Evolutionary conservation across 2,888 invertebrate genomes (phyloP).

Genomic region (Drosophila limbata): DNA sequence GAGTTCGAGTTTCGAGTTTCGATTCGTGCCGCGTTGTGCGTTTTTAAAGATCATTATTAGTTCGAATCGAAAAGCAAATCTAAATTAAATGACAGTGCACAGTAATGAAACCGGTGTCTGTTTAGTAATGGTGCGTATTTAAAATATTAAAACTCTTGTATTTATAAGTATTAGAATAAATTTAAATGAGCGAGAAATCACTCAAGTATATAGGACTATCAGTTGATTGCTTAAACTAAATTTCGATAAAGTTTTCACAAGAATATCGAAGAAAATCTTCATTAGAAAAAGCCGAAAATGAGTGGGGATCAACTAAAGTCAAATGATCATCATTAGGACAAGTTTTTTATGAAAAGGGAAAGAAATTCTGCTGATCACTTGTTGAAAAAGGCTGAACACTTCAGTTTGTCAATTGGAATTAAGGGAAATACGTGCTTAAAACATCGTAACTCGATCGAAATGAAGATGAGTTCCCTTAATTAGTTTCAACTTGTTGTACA

Average conservation of each 20-base stretch:
- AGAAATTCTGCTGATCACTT: background rate
- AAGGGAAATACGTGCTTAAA: background rate
- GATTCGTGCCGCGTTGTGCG: conserved; percentile 44
- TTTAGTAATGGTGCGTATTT: conserved; percentile 84
- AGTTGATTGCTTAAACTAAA: background rate
- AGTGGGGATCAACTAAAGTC: background rate
- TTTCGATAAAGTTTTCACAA: background rate
- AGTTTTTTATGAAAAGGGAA: background rate
- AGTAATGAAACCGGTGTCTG: conserved; percentile 85
- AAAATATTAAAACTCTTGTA: background rate
- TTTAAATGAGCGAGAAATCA: background rate
- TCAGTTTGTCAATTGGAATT: conserved; percentile 1
- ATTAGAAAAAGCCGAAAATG: background rate
- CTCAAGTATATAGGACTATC: no score
- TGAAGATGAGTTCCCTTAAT: conserved; percentile 25
- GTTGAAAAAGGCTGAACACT: background rate
- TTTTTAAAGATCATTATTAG: conserved; percentile 59
- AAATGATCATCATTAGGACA: background rate
- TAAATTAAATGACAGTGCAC: conserved; percentile 85
- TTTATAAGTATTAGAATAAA: background rate
- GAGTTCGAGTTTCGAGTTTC: conserved; percentile 7
- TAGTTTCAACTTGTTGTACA: conserved; percentile 44
- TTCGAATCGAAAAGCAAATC: conserved; percentile 68
- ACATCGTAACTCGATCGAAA: background rate
- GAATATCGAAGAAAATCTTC: background rate